Evolutionary conservation across 2,888 invertebrate genomes (phyloP), one percentile per base, ranked within the genome.

Genomic region (Erebia ligea): DNA sequence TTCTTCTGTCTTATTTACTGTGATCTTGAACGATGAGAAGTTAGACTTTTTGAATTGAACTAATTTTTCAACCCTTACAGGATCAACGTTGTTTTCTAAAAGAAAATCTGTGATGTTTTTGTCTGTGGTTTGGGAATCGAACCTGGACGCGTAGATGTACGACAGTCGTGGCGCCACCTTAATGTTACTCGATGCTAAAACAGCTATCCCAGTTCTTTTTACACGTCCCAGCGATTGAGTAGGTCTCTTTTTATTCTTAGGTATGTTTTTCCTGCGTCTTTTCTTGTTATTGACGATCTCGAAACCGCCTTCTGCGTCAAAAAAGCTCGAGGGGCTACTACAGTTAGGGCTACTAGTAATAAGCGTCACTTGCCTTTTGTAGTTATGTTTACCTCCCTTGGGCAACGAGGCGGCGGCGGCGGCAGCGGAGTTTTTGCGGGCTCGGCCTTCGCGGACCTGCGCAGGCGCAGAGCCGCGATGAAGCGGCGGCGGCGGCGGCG

Each of bases 271-370:
- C 50, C n/a, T 50, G n/a, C 50, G 50, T 50, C 50, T 13, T 50
- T 50, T 50, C 50, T 50, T 50, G n/a, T 50, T 50, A n/a, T n/a
- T 50, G 6, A 50, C 50, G n/a, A n/a, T 50, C 50, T 50, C 50
- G 6, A 50, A 50, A n/a, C 15, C 50, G n/a, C 50, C n/a, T 50
- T 50, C 50, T 2, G 50, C n/a, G 15, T 50, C 50, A 50, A 50
- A 50, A 50, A 50, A 50, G 50, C 50, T 50, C 50, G 50, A 2
- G 2, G n/a, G 50, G n/a, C 15, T 50, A 3, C n/a, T n/a, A 2
- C n/a, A 50, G 10, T 50, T 50, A 50, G 50, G 50, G 50, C 50
- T 50, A 50, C 50, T 50, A 50, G 50, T 50, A 50, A 50, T 50
- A n/a, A 50, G 15, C 15, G 50, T 50, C 50, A n/a, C 50, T 50